Evolutionary conservation across 2,113 vertebrate genomes (phyloP).

Genomic region (Pseudopipra pipra): DNA sequence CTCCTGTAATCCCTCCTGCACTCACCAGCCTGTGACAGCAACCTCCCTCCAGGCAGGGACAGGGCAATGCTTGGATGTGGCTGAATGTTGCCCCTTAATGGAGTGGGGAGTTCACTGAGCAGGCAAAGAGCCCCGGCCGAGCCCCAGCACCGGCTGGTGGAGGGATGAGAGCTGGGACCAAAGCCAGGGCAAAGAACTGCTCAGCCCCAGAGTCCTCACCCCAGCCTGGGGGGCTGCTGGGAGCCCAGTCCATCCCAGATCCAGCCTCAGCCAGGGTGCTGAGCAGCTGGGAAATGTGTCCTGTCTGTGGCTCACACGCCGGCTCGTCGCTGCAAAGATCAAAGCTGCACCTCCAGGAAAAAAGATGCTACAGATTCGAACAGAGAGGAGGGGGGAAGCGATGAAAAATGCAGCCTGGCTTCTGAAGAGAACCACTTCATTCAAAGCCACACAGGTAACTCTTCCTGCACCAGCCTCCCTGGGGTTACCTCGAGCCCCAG

Average conservation of each 20-base stretch:
- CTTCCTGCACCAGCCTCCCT: neutral
- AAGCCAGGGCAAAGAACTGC: neutral
- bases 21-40: neutral
- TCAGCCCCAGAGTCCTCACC: neutral
- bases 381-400: neutral
- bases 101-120: neutral
- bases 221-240: neutral
- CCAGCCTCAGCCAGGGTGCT: neutral
- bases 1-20: neutral
- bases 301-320: neutral
- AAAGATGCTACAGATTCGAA: neutral
- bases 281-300: neutral
- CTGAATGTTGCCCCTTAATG: neutral
- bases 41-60: neutral
- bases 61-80: neutral
- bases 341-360: slow-evolving; percentile 36
- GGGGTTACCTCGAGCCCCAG: neutral
- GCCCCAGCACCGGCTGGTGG: neutral
- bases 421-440: slow-evolving; percentile 25
- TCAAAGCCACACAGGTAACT: neutral
- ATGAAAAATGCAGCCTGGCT: neutral
- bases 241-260: neutral
- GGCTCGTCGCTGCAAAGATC: neutral
- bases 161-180: neutral
- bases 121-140: neutral